A percentile compares a stretch with the other conserved stretches of the same genome.
Evolutionary conservation across 2,888 invertebrate species (phyloP).

Genomic region (Macaria notata): DNA sequence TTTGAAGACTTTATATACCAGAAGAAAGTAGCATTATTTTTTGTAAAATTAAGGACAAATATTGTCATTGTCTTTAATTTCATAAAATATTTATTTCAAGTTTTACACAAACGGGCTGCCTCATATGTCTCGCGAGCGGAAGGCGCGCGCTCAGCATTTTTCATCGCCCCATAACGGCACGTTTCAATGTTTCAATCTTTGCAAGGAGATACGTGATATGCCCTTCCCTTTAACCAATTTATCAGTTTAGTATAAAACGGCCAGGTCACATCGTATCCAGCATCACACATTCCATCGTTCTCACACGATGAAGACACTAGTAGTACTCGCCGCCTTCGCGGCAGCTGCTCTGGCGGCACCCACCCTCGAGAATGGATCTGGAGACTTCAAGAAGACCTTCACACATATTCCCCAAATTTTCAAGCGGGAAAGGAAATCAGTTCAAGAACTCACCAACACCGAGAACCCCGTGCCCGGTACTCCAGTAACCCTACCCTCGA

Average conservation of each 20-base stretch:
- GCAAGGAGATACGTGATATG: conserved; percentile 25
- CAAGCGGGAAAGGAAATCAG: conserved; percentile 55
- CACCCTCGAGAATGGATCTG: conserved; percentile 43
- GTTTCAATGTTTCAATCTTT: conserved; percentile 46
- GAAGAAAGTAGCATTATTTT: too few species aligned
- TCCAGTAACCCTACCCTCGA: conserved; percentile 17
- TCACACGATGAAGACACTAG: conserved; percentile 67
- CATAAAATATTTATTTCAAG: too few species aligned
- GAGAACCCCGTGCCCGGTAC: conserved; percentile 13
- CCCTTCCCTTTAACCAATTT: conserved; percentile 36
- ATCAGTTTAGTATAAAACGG: conserved; percentile 64
- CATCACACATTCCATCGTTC: conserved; percentile 53
- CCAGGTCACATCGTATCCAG: conserved; percentile 33
- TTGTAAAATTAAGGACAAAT: too few species aligned
- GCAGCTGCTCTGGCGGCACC: conserved; percentile 60
- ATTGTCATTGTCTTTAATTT: too few species aligned
- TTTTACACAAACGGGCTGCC: too few species aligned
- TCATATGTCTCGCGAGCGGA: conserved; percentile 31
- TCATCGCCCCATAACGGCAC: conserved; percentile 49
- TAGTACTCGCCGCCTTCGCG: conserved; percentile 60
- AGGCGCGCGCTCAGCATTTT: conserved; percentile 51
- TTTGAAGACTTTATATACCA: too few species aligned
- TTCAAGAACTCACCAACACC: conserved; percentile 33
- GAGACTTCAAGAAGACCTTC: conserved; percentile 32
- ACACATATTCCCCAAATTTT: conserved; percentile 30